phyloP scores from a whole-genome alignment of 1,140 invertebrate genomes.

The Stegodyphus mimosarum region DNA sequence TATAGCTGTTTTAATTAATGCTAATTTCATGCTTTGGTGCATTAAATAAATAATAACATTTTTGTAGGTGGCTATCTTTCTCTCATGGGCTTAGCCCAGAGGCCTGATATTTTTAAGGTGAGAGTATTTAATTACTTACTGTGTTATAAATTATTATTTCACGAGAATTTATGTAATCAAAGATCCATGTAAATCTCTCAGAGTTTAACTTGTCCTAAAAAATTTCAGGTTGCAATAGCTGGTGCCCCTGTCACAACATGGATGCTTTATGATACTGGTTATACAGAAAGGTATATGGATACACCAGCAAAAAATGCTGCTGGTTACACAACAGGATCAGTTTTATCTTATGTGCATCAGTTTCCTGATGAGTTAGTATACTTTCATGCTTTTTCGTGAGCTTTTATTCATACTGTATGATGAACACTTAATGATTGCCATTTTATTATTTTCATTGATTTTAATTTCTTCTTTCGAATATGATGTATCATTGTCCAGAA shows the following conservation, averaged over 20 bases:
- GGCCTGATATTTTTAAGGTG: slow-evolving; percentile 72
- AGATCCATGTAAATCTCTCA: too few relatives aligned
- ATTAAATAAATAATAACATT: background rate
- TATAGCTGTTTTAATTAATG: too few relatives aligned
- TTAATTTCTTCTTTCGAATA: background rate
- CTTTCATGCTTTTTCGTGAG: background rate
- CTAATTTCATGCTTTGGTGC: too few relatives aligned
- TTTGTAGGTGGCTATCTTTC: slow-evolving; percentile 71
- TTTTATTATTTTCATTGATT: background rate
- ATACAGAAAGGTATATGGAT: slow-evolving; percentile 98
- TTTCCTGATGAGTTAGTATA: slow-evolving; percentile 88
- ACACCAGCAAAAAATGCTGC: slow-evolving; percentile 82
- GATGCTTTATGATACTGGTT: slow-evolving; percentile 94
- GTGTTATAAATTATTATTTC: too few relatives aligned
- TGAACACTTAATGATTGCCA: background rate
- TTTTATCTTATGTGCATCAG: slow-evolving; percentile 82
- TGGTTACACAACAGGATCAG: slow-evolving; percentile 82
- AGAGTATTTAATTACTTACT: background rate
- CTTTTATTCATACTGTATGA: background rate
- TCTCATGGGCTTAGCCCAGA: slow-evolving; percentile 70
- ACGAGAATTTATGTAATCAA: too few relatives aligned
- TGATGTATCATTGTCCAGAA: background rate
- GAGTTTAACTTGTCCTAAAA: too few relatives aligned
- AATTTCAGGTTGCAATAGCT: slow-evolving; percentile 74
- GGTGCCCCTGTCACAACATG: slow-evolving; percentile 98